phyloP scores from a whole-genome alignment of 2,888 invertebrate species.

The Dryocosmus kuriphilus region DNA sequence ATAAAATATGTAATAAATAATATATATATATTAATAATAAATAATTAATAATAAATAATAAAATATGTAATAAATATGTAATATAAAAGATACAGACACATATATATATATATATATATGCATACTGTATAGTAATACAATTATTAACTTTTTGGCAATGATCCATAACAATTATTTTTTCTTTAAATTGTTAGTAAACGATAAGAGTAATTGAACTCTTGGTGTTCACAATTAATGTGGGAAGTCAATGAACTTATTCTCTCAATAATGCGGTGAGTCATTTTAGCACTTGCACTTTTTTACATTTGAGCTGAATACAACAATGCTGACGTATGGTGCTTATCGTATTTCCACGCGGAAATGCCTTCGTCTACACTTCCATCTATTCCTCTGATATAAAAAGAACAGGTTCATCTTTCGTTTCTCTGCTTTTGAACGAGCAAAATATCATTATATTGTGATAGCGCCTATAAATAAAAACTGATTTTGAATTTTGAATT shows the following conservation, averaged over 20 bases:
- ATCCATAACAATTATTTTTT: too few relatives aligned
- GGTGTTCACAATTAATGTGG: slow-evolving; percentile 42
- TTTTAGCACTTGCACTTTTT: slow-evolving; percentile 55
- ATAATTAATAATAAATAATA: too few relatives aligned
- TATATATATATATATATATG: too few relatives aligned
- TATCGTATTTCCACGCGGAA: slow-evolving; percentile 27
- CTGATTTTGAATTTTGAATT: too few relatives aligned
- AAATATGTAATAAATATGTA: too few relatives aligned
- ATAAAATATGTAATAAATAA: too few relatives aligned
- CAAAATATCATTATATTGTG: slow-evolving; percentile 9
- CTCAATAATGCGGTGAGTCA: slow-evolving; percentile 69
- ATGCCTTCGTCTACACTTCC: slow-evolving; percentile 21
- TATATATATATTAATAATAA: too few relatives aligned
- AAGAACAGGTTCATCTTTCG: slow-evolving; percentile 39
- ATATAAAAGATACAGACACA: too few relatives aligned
- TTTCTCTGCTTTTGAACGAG: neutral
- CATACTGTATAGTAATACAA: too few relatives aligned
- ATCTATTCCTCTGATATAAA: slow-evolving; percentile 26
- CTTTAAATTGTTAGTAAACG: slow-evolving; percentile 43
- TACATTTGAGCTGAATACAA: slow-evolving; percentile 55
- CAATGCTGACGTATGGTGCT: slow-evolving; percentile 15
- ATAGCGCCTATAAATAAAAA: too few relatives aligned
- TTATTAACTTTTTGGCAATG: too few relatives aligned
- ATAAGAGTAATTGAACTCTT: slow-evolving; percentile 18
- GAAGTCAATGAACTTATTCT: slow-evolving; percentile 65